Base-by-base conservation (phyloP, 2,888 invertebrate species). In the Clepsis dumicolana region DNA sequence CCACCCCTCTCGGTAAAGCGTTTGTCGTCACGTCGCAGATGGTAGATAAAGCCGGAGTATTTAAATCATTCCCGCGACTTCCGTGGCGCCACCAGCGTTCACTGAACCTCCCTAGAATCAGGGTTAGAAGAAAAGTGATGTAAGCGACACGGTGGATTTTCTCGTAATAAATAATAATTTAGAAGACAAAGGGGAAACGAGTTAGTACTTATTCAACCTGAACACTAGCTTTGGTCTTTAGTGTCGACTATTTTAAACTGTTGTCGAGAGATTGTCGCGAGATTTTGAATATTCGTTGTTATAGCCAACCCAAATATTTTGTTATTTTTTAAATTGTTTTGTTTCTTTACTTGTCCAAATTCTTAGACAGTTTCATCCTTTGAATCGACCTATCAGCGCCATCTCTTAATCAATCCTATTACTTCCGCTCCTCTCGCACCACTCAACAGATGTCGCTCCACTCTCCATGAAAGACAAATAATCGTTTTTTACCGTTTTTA, bases 21-120 rank as follows among this genome's bases (percentile, higher is more conserved):
- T 80, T 77, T 82, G 67, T 67, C 81, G 84, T 86, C 89, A 90
- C 89, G 91, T 90, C 76, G 80, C 80, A 79, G 89, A 90, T 90
- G 82, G 76, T 78, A 89, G 90, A 91, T 90, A 90, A 88, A 86
- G 86, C 85, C 86, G 85, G 86, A 81, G 87, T 88, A 89, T 90
- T 91, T 89, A 89, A 90, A 91, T 89, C 88, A 87, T 85, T 85
- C 81, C 74, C 70, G 62, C 67, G 35, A 62, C 62, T 67, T 67
- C 68, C 68, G 68, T 44, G 32, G 25, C 35, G 56, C 24, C 44
- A 59, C 68, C 68, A 68, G 64, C 64, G 41, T 52, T 41, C 16
- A 3, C 29, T 59, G 68, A 68, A 18, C 68, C 84, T 83, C 84
- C 81, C 79, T 60, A 48, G 38, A 35, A 56, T 32, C 21, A 56